Percentiles rank a stretch among this genome's conserved stretches.
Evolutionary conservation across 2,113 vertebrate species (phyloP).

Genomic region (Eidolon helvum): DNA sequence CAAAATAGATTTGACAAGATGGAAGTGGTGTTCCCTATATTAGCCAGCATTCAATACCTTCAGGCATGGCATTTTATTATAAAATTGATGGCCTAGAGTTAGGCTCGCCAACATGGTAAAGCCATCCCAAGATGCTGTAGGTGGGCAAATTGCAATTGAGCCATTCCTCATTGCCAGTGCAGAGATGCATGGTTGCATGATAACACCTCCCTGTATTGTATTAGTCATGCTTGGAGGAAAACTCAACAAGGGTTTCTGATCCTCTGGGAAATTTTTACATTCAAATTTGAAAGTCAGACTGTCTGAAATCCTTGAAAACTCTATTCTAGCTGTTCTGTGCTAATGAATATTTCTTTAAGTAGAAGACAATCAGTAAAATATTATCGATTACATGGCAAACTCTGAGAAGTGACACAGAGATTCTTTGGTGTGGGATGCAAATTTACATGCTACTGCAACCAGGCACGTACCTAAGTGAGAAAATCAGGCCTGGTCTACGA

Average conservation of each 20-base stretch:
- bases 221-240: constrained; percentile 49
- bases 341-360: constrained; percentile 58
- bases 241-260: constrained; percentile 40
- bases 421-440: not conserved
- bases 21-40: not conserved
- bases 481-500: not conserved
- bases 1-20: not conserved
- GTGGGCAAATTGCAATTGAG: not conserved
- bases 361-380: constrained; percentile 51
- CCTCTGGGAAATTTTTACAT: constrained; percentile 50
- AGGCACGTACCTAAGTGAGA: not conserved
- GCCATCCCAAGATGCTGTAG: not conserved
- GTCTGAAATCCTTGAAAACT: constrained; percentile 60
- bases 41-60: not conserved
- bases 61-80: not conserved
- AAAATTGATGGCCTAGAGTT: not conserved
- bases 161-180: not conserved
- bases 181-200: not conserved
- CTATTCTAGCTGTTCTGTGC: constrained; percentile 12
- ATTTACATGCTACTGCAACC: not conserved
- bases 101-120: not conserved
- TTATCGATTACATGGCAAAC: constrained; percentile 44
- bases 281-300: constrained; percentile 45
- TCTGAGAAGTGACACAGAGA: constrained; percentile 22
- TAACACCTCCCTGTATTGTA: not conserved